phyloP scores from a whole-genome alignment of 2,888 invertebrate species.

The Parnassius mnemosyne region DNA sequence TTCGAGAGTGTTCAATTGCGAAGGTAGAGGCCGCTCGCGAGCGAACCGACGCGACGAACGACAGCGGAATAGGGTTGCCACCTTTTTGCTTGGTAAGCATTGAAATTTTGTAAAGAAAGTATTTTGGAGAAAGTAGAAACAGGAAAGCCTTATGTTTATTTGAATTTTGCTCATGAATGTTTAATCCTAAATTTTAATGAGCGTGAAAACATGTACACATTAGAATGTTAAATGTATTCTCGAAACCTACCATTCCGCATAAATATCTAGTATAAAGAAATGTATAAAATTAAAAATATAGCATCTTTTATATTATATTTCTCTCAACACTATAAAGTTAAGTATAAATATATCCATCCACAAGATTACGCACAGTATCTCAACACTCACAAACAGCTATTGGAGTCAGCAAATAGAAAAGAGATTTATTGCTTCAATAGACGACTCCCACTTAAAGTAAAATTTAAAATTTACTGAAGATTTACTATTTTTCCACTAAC shows the following conservation, averaged over 20 bases:
- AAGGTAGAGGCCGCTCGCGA: constrained; percentile 34
- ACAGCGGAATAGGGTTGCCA: constrained; percentile 23
- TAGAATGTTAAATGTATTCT: not conserved
- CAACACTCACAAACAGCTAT: constrained; percentile 5
- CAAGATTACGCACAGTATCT: constrained; percentile 7
- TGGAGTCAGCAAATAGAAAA: not conserved
- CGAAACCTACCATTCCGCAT: constrained; percentile 11
- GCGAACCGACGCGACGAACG: constrained; percentile 42
- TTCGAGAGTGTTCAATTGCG: constrained; percentile 28
- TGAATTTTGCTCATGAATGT: constrained; percentile 7
- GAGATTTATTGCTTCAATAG: constrained; percentile 11
- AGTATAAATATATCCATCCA: constrained; percentile 23
- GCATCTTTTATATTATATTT: constrained; percentile 26
- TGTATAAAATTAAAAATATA: constrained; percentile 28
- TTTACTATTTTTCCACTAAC: not conserved
- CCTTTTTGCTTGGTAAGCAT: constrained; percentile 36
- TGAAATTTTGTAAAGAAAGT: constrained; percentile 2
- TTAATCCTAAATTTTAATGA: constrained; percentile 14
- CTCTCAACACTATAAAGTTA: constrained; percentile 27
- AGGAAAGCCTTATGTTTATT: constrained; percentile 3
- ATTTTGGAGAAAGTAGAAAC: not conserved
- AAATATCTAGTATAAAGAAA: constrained; percentile 28
- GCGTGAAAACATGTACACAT: constrained; percentile 10
- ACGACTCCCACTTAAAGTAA: constrained; percentile 4
- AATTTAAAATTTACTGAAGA: constrained; percentile 3